phyloP scores from a whole-genome alignment of 2,113 vertebrate species.

The Calonectris borealis region DNA sequence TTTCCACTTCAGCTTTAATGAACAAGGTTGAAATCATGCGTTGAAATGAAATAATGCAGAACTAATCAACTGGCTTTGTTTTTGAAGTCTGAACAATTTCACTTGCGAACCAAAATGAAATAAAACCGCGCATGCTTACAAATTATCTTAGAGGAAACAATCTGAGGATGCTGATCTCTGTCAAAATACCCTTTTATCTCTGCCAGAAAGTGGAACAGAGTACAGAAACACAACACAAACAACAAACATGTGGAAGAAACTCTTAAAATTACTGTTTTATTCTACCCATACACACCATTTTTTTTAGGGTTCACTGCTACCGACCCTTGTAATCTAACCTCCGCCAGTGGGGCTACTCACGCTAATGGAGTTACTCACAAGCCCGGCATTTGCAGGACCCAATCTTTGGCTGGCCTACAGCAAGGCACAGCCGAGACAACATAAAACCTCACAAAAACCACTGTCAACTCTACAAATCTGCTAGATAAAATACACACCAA shows the following conservation, averaged over 20 bases:
- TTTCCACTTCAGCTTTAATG: constrained; percentile 67
- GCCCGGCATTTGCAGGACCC: background rate
- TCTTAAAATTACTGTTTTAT: background rate
- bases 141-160: background rate
- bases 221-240: background rate
- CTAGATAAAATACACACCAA: constrained; percentile 16
- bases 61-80: constrained; percentile 49
- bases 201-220: background rate
- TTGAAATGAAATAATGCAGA: constrained; percentile 54
- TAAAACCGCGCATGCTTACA: background rate
- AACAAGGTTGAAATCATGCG: constrained; percentile 68
- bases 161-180: background rate
- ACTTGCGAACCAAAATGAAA: constrained; percentile 21
- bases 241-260: background rate
- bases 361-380: background rate
- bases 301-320: background rate
- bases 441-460: background rate
- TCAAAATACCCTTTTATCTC: background rate
- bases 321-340: background rate
- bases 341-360: background rate
- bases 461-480: background rate
- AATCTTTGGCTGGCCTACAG: background rate
- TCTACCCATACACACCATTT: background rate
- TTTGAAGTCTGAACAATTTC: constrained; percentile 26
- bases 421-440: background rate